Base-by-base conservation (phyloP, 2,113 vertebrate genomes). In the Amblyopsis rosae region DNA sequence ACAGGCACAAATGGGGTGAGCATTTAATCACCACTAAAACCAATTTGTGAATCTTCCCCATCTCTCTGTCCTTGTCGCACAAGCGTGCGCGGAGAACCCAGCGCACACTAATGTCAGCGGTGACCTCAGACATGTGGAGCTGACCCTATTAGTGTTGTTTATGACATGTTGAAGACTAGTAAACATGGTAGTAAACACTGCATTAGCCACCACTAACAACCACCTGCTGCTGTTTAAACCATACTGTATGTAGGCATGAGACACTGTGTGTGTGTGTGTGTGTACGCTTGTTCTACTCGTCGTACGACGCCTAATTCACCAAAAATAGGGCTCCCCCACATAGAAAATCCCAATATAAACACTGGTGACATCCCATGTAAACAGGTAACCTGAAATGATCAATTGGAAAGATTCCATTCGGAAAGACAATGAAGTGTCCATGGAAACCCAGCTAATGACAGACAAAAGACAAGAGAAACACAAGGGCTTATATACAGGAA, bases 91-190 rank as follows among this genome's bases (percentile, higher is more conserved):
- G 17, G 13, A 56, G 8, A 56, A 5, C 35, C 35, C 35, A 15
- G 16, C 15, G 1, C 13, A 61, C 19, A 9, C 65, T 72, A 69
- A 77, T 76, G 88, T 82, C 73, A 72, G 65, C 74, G 54, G 17
- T 89, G 88, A 89, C 87, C 87, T 72, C 79, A 84, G 81, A 88
- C 81, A 90, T 82, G 83, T 83, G 76, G 82, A 74, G 49, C 50
- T 88, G 86, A 90, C 84, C 89, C 88, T 84, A 87, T 87, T 90
- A 85, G 74, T 15, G 67, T 71, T 87, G 83, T 87, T 89, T 87
- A 90, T 85, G 83, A 76, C 78, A 80, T 86, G 82, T 88, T 87
- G 88, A 89, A 73, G 77, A 81, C 77, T 62, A 63, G 81, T 77
- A 90, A 90, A 89, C 83, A 86, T 65, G 49, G 81, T 59, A 77